A percentile compares a stretch with the other conserved stretches of the same genome.
Evolutionary conservation across 2,797 vertebrate species (phyloP).

Genomic region (Graptemys geographica): DNA sequence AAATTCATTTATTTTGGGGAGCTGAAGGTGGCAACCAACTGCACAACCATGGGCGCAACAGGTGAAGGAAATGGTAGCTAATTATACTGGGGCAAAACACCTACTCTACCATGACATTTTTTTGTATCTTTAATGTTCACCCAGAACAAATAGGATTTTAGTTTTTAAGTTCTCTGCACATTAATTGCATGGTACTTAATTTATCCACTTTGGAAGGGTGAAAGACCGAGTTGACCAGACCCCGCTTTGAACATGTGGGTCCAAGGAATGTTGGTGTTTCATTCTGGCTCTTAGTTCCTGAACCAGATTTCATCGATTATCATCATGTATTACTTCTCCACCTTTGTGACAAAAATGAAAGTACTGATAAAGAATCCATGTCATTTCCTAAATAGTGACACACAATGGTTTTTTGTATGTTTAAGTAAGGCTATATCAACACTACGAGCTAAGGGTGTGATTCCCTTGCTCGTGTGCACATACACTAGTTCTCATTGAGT

Average conservation of each 20-base stretch:
- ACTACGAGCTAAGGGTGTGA: neutral
- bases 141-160: neutral
- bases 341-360: neutral
- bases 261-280: neutral
- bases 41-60: neutral
- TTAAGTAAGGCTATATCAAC: conserved; percentile 18
- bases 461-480: neutral
- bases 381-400: neutral
- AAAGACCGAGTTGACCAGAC: neutral
- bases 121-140: neutral
- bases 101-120: neutral
- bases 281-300: neutral
- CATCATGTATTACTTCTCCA: neutral
- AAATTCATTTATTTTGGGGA: neutral
- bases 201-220: neutral
- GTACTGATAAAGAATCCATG: neutral
- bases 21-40: neutral
- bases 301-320: neutral
- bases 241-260: neutral
- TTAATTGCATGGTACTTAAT: neutral
- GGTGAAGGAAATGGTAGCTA: neutral
- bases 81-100: neutral
- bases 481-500: neutral
- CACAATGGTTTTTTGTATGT: neutral
- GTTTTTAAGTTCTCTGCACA: neutral